Base-by-base conservation (phyloP, 2,888 invertebrate genomes). In the Podabrus alpinus region DNA sequence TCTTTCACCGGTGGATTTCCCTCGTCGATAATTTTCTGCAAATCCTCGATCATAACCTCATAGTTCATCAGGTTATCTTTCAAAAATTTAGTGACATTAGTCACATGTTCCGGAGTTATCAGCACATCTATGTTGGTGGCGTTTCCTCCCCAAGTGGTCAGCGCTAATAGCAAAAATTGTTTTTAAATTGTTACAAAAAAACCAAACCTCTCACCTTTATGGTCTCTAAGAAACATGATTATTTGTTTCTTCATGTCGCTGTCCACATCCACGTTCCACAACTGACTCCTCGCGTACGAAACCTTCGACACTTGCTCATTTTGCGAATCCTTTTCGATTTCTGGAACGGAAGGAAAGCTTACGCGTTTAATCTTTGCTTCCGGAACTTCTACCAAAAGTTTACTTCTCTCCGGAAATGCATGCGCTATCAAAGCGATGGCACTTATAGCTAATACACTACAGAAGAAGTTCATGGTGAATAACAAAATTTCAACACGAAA, bases 1-100 rank as follows among this genome's bases (percentile, higher is more conserved):
- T 91, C 91, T 83, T 91, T 90, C 73, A 91, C 90, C 3, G 91
- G 90, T 66, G 94, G 94, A 87, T 95, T 96, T 88, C 95, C 95
- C 78, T 91, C 91, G 80, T 95, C 91, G 77, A 96, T 95, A 67
- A 93, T 92, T 82, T 89, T 89, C 86, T 96, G 95, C 69, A 96
- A 86, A 87, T 96, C 93, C 68, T 93, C 90, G 81, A 96, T 94
- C 64, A 94, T 87, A n/a, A 95, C 88, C 69, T 92, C 90, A 84
- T 90, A 94, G 17, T 90, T 85, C 73, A 95, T 90, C 71, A 91
- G 90, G 77, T 92, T 90, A 59, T 90, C 88, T 72, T 89, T 88
- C 45, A 96, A 89, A 72, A 90, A 88, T 69, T 90, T 87, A 71
- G 91, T 90, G 2, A 95, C 92, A 78, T 91, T 90, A 66, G 89